Evolutionary conservation across 2,797 vertebrate species (phyloP), one percentile per base, ranked within the genome.

Genomic region (Epinephelus awoara): DNA sequence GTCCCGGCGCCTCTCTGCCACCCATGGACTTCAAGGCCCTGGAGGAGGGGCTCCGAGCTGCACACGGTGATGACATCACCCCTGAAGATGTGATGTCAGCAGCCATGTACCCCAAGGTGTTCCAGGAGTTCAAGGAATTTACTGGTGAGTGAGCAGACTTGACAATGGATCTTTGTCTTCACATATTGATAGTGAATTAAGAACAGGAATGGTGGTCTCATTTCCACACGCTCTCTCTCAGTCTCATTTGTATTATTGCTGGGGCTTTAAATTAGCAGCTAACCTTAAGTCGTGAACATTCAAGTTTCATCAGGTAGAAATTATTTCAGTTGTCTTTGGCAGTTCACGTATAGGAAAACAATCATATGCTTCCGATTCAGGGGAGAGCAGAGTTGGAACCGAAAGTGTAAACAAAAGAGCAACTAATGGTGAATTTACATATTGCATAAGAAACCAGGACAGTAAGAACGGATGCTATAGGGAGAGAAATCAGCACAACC

Each of bases 101-200:
- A 0, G 97, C 98, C 64, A 98, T 98, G 95, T 98, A 98, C 85
- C 97, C 97, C 0, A 97, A 97, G 12, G 98, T 98, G 15, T 99
- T 96, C 89, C 94, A 96, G 46, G 96, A 97, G 71, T 98, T 95
- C 87, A 97, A 97, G 75, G 95, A 97, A 0, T 99, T 99, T 74
- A 96, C 95, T 0, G 65, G 93, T 94, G 56, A 88, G 91, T 71
- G 4, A 34, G 7, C 34, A 34, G 34, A 52, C 2, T 15, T n/a
- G 6, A 57, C n/a, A 27, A 2, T 10, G 38, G 6, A n/a, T 46
- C 5, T 27, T 21, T 47, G 23, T 50, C 5, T 57, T 42, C 0
- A 25, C 15, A 46, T 34, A 12, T 12, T 40, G 13, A 3, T 8
- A 15, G 18, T 6, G 0, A 29, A 49, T 25, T 44, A 18, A 52